Evolutionary conservation across 2,797 vertebrate genomes (phyloP).

Genomic region (Scleropages formosus): DNA sequence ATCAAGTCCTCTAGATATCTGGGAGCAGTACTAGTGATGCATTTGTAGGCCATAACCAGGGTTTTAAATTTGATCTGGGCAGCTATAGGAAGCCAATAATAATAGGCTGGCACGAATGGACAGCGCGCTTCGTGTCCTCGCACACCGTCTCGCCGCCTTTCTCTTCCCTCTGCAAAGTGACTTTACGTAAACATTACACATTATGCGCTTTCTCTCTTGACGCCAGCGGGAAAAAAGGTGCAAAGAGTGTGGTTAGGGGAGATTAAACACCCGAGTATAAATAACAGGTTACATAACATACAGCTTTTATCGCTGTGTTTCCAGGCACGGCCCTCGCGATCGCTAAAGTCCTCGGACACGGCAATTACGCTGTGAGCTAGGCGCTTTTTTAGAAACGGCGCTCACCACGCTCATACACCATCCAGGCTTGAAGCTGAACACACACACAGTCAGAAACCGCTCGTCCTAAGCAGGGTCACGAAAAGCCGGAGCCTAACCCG

Average conservation of each 20-base stretch:
- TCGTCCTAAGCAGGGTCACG: too few relatives aligned
- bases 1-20: too few relatives aligned
- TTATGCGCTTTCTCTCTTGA: not conserved
- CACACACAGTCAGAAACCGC: too few relatives aligned
- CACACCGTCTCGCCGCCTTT: not conserved
- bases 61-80: too few relatives aligned
- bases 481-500: too few relatives aligned
- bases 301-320: not conserved
- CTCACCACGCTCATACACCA: not conserved
- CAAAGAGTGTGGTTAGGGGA: not conserved
- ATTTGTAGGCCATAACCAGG: too few relatives aligned
- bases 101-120: too few relatives aligned
- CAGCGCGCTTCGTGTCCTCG: too few relatives aligned
- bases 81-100: too few relatives aligned
- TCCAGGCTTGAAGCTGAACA: not conserved
- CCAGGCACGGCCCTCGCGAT: not conserved
- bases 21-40: too few relatives aligned
- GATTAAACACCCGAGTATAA: not conserved
- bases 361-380: not conserved
- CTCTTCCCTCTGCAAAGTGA: not conserved
- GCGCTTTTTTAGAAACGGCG: slow-evolving; percentile 18
- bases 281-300: slow-evolving; percentile 22
- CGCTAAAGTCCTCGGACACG: not conserved
- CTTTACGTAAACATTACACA: not conserved
- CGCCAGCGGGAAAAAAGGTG: not conserved